phyloP scores from a whole-genome alignment of 2,797 vertebrate genomes.

The Falco novaeseelandiae region DNA sequence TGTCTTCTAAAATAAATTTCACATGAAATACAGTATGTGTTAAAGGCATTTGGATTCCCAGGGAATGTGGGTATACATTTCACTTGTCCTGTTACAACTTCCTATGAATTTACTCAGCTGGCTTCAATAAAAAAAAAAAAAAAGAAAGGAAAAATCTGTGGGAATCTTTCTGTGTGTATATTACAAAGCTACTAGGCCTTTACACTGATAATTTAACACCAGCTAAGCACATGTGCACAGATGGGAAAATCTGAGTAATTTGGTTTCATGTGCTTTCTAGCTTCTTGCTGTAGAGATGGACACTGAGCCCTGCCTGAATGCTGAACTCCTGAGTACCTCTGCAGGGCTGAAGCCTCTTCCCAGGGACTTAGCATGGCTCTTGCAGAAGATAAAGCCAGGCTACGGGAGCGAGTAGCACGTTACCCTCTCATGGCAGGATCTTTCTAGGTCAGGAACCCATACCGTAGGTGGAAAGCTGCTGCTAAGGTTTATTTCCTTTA shows the following conservation, averaged over 20 bases:
- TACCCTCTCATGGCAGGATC: not conserved
- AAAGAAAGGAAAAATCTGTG: conserved; percentile 68
- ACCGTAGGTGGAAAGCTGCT: not conserved
- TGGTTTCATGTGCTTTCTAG: conserved; percentile 65
- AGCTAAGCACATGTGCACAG: conserved; percentile 70
- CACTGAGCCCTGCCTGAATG: not conserved
- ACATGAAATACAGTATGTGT: conserved; percentile 52
- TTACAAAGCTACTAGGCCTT: conserved; percentile 72
- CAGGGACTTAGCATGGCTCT: not conserved
- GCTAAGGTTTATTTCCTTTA: not conserved
- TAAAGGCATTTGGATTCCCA: conserved; percentile 68
- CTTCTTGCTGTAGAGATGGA: not conserved
- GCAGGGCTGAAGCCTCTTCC: not conserved
- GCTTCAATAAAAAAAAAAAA: conserved; percentile 69
- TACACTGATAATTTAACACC: conserved; percentile 75
- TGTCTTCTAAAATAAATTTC: conserved; percentile 63
- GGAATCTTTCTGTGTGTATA: conserved; percentile 76
- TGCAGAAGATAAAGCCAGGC: not conserved
- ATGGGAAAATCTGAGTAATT: conserved; percentile 71
- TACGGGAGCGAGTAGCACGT: rapidly evolving
- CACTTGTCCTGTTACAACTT: conserved; percentile 71
- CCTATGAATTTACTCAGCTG: conserved; percentile 79
- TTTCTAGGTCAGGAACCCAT: not conserved
- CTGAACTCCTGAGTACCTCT: not conserved
- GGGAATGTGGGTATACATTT: conserved; percentile 73